Evolutionary conservation across 2,113 vertebrate genomes (phyloP).

Genomic region (Ochotona princeps): DNA sequence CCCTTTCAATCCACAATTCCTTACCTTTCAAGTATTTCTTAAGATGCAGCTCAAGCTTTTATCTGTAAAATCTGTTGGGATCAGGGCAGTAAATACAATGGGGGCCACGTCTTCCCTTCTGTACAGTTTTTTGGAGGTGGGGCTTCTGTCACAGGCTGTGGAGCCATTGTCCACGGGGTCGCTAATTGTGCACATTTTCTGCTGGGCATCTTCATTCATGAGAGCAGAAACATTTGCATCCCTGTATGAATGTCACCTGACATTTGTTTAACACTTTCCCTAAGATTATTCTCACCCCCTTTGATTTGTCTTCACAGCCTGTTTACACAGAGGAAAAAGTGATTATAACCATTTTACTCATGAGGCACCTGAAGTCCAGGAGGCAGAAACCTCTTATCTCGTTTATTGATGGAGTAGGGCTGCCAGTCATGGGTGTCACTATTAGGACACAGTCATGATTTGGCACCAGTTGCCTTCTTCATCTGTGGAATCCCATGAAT

Average conservation of each 20-base stretch:
- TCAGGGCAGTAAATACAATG: neutral
- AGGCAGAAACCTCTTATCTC: neutral
- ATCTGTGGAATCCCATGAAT: neutral
- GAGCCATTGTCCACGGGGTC: neutral
- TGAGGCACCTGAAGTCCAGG: neutral
- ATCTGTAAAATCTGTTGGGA: neutral
- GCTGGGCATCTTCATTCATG: rapidly evolving
- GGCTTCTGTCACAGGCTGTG: neutral
- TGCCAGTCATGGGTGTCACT: neutral
- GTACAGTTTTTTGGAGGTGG: neutral
- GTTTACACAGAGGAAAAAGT: constrained; percentile 40
- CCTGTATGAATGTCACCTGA: neutral
- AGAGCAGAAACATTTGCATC: neutral
- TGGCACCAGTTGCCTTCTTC: neutral
- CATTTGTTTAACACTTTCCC: neutral
- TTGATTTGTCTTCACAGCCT: constrained; percentile 40
- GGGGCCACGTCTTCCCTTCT: neutral
- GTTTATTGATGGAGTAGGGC: neutral
- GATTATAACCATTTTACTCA: constrained; percentile 22
- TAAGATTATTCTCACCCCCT: constrained; percentile 48
- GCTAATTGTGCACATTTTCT: neutral
- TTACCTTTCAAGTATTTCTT: neutral
- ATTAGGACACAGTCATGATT: neutral
- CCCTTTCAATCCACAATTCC: neutral
- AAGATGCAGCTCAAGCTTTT: neutral